Conservation (phyloP, 2,113 vertebrate species). For the Ptyas mucosa region DNA sequence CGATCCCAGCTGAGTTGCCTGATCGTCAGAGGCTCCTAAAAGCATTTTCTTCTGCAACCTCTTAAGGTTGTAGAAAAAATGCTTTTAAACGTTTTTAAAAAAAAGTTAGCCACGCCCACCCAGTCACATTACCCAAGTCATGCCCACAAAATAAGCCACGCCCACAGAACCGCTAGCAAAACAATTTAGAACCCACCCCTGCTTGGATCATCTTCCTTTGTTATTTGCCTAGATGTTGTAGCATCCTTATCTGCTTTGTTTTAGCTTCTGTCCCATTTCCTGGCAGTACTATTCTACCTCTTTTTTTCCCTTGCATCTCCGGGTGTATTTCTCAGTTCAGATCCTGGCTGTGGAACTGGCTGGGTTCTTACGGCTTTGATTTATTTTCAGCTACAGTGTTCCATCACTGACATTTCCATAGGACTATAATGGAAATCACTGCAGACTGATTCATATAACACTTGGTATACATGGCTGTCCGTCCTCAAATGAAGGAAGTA, state of each 20-base stretch:
- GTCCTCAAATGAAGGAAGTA: background rate
- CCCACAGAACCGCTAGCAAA: no score
- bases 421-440: background rate
- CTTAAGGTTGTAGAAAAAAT: no score
- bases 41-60: no score
- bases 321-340: background rate
- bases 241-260: background rate
- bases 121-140: no score
- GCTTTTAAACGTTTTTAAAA: no score
- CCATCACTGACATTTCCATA: background rate
- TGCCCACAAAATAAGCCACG: no score
- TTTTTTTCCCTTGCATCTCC: background rate
- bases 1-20: no score
- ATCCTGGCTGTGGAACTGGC: background rate
- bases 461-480: background rate
- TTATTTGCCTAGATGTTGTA: background rate
- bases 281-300: background rate
- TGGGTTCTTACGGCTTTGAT: no score
- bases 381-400: background rate
- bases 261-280: background rate
- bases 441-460: background rate
- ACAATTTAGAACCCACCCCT: no score
- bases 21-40: no score
- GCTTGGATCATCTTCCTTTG: background rate
- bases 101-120: no score